Percentiles rank a stretch among this genome's conserved stretches.
These are phyloP conservation scores for Rhamnusium bicolor DNA, from an alignment of 2,888 invertebrate genomes.

Conservation along the genomic window DNA sequence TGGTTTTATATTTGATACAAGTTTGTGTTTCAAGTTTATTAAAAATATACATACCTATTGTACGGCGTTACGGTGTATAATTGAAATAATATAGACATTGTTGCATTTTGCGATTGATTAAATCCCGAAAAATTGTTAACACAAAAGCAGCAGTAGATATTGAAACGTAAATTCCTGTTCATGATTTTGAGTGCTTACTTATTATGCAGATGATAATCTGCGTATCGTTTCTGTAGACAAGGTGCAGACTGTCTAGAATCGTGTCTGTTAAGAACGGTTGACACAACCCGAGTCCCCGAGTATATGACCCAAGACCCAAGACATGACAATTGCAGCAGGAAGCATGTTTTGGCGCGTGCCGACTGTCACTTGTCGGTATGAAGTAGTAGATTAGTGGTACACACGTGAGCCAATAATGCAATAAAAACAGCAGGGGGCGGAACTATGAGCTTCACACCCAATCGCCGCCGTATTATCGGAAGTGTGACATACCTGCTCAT, in stretches of 20 bases:
- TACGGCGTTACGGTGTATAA: too few relatives aligned
- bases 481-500: conserved; percentile 65
- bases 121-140: neutral
- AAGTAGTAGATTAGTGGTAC: conserved; percentile 63
- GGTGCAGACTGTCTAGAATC: conserved; percentile 23
- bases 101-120: neutral
- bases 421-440: conserved; percentile 66
- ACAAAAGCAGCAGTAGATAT: neutral
- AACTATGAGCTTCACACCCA: conserved; percentile 62
- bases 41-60: too few relatives aligned
- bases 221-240: conserved; percentile 21
- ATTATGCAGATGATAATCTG: conserved; percentile 31
- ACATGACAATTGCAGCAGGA: conserved; percentile 38
- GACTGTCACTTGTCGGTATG: conserved; percentile 66
- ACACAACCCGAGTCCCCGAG: conserved; percentile 7
- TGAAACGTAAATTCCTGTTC: neutral
- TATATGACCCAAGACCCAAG: conserved; percentile 28
- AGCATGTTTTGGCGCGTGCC: conserved; percentile 63
- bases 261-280: conserved; percentile 16
- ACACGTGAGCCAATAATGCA: conserved; percentile 67
- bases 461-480: conserved; percentile 66
- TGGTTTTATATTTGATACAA: too few relatives aligned
- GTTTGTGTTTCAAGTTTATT: too few relatives aligned
- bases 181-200: conserved; percentile 2
- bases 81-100: neutral